phyloP scores from a whole-genome alignment of 2,888 invertebrate genomes.

The Mesorhabditis belari region DNA sequence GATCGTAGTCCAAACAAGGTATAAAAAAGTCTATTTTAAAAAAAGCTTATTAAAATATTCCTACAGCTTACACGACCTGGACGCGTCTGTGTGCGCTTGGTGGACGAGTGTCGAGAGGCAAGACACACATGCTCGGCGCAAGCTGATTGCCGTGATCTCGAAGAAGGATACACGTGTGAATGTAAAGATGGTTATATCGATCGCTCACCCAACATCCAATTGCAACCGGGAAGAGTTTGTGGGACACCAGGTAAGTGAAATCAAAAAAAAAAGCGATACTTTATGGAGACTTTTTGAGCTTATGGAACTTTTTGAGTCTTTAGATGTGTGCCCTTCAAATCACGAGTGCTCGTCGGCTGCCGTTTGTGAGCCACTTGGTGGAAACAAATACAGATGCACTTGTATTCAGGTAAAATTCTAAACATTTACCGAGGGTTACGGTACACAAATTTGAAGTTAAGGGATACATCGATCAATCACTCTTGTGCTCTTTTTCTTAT shows the following conservation, averaged over 20 bases:
- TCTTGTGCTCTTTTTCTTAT: too few species aligned
- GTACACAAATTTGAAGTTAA: too few species aligned
- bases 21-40: too few species aligned
- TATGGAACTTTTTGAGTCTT: not conserved
- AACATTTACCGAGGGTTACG: not conserved
- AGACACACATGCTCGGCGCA: conserved; percentile 50
- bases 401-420: conserved; percentile 46
- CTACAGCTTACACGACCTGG: conserved; percentile 32
- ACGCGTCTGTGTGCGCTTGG: conserved; percentile 44
- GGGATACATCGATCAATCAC: too few species aligned
- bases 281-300: too few species aligned
- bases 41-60: not conserved
- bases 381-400: conserved; percentile 48
- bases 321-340: conserved; percentile 50
- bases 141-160: conserved; percentile 51
- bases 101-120: conserved; percentile 46
- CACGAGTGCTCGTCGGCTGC: conserved; percentile 52
- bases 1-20: conserved; percentile 50
- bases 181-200: conserved; percentile 52
- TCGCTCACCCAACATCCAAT: conserved; percentile 47
- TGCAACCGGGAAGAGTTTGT: conserved; percentile 51
- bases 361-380: conserved; percentile 51
- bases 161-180: conserved; percentile 53
- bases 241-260: conserved; percentile 31
- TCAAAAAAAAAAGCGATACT: too few species aligned